Evolutionary conservation across 2,797 vertebrate species (phyloP), one percentile per base, ranked within the genome.

Genomic region (Pogoniulus pusillus): DNA sequence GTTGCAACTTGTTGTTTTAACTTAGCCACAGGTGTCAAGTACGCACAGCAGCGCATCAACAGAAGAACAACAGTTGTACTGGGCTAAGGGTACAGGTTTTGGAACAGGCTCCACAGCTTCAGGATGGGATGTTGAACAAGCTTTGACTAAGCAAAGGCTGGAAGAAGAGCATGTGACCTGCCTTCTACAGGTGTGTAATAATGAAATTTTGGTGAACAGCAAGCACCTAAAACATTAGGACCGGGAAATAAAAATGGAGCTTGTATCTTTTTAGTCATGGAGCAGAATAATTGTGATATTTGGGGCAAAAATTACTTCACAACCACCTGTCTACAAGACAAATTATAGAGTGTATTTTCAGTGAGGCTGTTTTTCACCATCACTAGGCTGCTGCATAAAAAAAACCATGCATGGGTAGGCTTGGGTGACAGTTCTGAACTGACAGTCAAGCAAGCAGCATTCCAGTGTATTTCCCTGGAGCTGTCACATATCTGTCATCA

Each of bases 91-190:
- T 65, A 99, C 99, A 26, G 99, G 99, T 59, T 99, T 99, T 95
- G 99, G 99, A n/a, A 99, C 99, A 10, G 99, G 99, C 62, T 99
- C 99, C 69, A 99, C 99, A n/a, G 99, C 99, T 17, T 99, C 99
- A 7, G 99, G 99, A 51, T 99, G 99, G 99, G 99, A 99, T 81
- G 99, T 99, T 47, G 99, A 99, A 71, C 99, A 99, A 97, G 99
- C 99, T 39, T 98, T 99, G 76, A 99, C 99, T 88, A 99, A 99
- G 70, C 99, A 99, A 93, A 97, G 99, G 34, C 97, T 99, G 26
- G 99, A 99, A 93, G 99, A 99, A 91, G 99, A 99, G 66, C 99
- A 99, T 1, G 99, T 99, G 73, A 99, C 99, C 64, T 99, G 99
- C 96, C 98, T 99, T n/a, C 96, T 99, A 65, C 98, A 99, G 98